Evolutionary conservation across 2,797 vertebrate genomes (phyloP), one percentile per base, ranked within the genome.

Genomic region (Merluccius polli): DNA sequence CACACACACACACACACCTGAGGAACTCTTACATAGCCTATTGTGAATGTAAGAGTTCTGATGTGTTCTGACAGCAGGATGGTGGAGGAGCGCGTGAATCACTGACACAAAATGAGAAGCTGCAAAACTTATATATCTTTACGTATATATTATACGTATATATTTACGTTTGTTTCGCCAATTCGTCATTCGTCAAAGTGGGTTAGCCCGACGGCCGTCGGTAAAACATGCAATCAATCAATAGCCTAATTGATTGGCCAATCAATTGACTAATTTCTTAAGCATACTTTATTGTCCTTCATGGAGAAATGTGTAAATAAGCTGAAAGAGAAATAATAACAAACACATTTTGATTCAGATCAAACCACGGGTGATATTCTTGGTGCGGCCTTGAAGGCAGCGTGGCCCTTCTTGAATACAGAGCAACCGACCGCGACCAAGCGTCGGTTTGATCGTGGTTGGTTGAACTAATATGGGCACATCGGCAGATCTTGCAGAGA

Each of bases 1-100:
- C 27, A 24, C 36, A 44, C 4, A 32, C 31, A 35, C 32, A 10
- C 3, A 32, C 5, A 36, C 32, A 59, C 48, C 48, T 59, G 18
- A 59, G n/a, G 12, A 35, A 29, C 72, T 27, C 70, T 30, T 73
- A 65, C 74, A 80, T 24, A n/a, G n/a, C n/a, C n/a, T n/a, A 78
- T 68, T 79, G 79, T 67, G n/a, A 77, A 72, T n/a, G n/a, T n/a
- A n/a, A n/a, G n/a, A n/a, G n/a, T n/a, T n/a, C n/a, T 29, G 35
- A 73, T 84, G 33, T 79, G 73, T 15, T 84, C 36, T 74, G 83
- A 79, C 78, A 79, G 75, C 78, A 10, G 68, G 36, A 70, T 69
- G 81, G 85, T 52, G 31, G 72, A 70, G 38, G 70, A n/a, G 48
- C 21, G 24, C 10, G 32, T 75, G 81, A 82, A 73, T 79, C 77